A percentile compares a stretch with the other conserved stretches of the same genome.
Evolutionary conservation across 2,797 vertebrate genomes (phyloP).

Genomic region (Enteromius unitaeniatus): DNA sequence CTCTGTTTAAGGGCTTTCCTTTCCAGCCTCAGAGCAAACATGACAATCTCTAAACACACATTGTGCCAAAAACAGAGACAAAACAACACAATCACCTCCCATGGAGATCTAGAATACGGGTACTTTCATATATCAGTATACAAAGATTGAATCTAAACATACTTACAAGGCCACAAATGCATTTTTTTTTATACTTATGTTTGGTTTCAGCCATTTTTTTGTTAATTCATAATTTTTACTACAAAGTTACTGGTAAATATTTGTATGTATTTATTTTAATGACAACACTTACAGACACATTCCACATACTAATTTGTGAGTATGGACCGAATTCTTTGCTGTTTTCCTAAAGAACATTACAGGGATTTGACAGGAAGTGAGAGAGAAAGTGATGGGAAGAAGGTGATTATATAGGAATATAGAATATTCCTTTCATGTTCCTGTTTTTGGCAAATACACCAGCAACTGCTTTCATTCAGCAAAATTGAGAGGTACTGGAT

Average conservation of each 20-base stretch:
- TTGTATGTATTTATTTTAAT: too few relatives aligned
- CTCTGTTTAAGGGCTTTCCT: background rate
- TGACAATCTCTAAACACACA: background rate
- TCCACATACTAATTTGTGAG: background rate
- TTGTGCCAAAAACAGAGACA: background rate
- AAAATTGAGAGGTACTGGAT: too few relatives aligned
- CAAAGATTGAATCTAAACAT: background rate
- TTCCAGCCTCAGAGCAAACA: background rate
- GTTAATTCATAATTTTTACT: background rate
- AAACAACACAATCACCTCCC: background rate
- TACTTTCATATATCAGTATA: background rate
- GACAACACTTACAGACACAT: background rate
- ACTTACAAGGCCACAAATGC: background rate
- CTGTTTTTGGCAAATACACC: too few relatives aligned
- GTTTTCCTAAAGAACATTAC: background rate
- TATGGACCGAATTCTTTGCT: background rate
- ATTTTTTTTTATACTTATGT: background rate
- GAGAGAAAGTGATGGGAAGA: background rate
- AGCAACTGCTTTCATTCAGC: too few relatives aligned
- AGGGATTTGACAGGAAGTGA: background rate
- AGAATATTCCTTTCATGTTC: too few relatives aligned
- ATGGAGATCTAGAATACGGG: background rate
- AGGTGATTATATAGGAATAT: background rate
- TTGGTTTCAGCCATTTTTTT: background rate
- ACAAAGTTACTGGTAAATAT: too few relatives aligned